Conservation (phyloP, 2,113 vertebrate species). For the Salvelinus fontinalis region DNA sequence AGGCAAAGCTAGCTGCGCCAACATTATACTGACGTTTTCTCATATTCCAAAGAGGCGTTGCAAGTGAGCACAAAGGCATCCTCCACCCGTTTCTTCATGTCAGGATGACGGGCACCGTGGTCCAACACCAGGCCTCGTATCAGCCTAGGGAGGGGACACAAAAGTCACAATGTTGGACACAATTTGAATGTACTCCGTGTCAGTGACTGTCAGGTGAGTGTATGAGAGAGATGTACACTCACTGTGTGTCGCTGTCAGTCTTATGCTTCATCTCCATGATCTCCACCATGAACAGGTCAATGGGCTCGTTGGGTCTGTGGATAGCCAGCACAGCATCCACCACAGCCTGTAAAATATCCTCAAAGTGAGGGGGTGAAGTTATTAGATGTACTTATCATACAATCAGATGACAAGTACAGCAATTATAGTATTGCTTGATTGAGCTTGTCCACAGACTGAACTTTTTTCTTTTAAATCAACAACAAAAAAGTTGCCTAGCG, state of each 20-base stretch:
- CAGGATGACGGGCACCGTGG: constrained; percentile 93
- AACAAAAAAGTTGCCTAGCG: too few species aligned
- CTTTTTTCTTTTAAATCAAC: too few species aligned
- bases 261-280: constrained; percentile 99
- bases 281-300: constrained; percentile 97
- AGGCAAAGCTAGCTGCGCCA: too few species aligned
- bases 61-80: constrained; percentile 91
- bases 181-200: background rate
- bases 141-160: constrained; percentile 47
- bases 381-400: too few species aligned
- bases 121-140: constrained; percentile 94
- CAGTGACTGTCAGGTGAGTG: background rate
- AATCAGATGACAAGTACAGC: background rate
- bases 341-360: constrained; percentile 80
- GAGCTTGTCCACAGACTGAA: too few species aligned
- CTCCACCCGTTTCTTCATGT: constrained; percentile 98
- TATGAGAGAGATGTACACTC: constrained; percentile 44
- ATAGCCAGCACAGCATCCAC: constrained; percentile 93
- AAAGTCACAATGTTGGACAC: background rate
- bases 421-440: background rate
- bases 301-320: constrained; percentile 83
- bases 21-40: constrained; percentile 78
- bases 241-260: constrained; percentile 94
- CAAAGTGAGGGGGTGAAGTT: too few species aligned
- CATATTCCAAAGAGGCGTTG: constrained; percentile 94